Conservation (phyloP, 1,140 invertebrate species). For the Bombus superbus region DNA sequence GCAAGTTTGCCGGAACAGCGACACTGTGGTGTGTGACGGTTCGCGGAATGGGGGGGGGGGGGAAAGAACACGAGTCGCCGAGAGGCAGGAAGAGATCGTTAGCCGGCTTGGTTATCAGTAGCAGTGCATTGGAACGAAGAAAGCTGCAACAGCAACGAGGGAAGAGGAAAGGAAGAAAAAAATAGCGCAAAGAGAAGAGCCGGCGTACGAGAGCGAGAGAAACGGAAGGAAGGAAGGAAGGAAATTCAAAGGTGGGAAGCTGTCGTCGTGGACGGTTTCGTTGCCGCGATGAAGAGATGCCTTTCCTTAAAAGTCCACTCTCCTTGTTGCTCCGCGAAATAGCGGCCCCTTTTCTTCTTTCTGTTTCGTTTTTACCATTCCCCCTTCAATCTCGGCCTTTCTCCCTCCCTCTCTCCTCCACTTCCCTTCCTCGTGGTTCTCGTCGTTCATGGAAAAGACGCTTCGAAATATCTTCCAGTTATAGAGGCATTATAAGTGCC, state of each 20-base stretch:
- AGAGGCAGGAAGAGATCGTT: constrained; percentile 58
- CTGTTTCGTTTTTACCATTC: not conserved
- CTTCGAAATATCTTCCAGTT: constrained; percentile 64
- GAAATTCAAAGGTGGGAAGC: constrained; percentile 57
- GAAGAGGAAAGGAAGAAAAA: not conserved
- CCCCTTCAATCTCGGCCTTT: not conserved
- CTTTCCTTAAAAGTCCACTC: constrained; percentile 1
- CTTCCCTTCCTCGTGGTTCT: not conserved
- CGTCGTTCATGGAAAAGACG: constrained; percentile 32
- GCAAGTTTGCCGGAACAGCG: constrained; percentile 59
- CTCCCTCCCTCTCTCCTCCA: not conserved
- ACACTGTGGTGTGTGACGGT: constrained; percentile 47
- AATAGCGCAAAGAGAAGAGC: not conserved
- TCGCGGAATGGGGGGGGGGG: not conserved
- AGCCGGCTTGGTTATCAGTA: constrained; percentile 60
- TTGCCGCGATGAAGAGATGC: constrained; percentile 28
- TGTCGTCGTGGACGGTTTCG: constrained; percentile 38
- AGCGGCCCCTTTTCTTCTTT: not conserved
- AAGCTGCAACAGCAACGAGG: not conserved
- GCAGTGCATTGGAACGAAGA: constrained; percentile 44
- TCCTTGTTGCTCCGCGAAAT: constrained; percentile 16
- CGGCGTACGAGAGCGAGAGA: not conserved
- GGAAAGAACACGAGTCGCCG: not conserved
- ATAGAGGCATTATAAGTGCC: constrained; percentile 76
- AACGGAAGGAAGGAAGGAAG: constrained; percentile 37